phyloP scores from a whole-genome alignment of 2,113 vertebrate genomes.

The Elanoides forficatus region DNA sequence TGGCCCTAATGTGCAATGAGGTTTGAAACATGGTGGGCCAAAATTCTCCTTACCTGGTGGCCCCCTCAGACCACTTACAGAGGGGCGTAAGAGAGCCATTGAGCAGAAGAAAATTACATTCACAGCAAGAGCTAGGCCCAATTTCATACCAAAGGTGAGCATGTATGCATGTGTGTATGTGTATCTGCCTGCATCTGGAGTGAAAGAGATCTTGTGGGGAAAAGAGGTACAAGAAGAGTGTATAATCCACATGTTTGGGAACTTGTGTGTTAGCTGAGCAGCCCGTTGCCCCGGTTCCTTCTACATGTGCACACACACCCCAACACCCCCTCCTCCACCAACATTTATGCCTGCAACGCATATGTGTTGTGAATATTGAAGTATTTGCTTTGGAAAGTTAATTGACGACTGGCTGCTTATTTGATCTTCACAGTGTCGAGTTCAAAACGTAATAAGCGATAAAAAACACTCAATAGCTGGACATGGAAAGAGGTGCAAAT shows the following conservation, averaged over 20 bases:
- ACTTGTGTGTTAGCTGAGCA: neutral
- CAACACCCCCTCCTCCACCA: too few species aligned
- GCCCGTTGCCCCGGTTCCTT: neutral
- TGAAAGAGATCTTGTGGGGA: neutral
- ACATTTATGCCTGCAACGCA: constrained; percentile 7
- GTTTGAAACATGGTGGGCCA: constrained; percentile 31
- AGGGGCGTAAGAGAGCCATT: neutral
- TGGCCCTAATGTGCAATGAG: constrained; percentile 42
- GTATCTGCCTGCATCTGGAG: neutral
- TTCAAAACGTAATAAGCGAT: neutral
- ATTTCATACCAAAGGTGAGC: neutral
- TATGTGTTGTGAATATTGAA: constrained; percentile 32
- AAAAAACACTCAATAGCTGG: neutral
- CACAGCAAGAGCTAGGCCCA: neutral
- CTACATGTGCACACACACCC: neutral
- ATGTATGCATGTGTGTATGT: neutral
- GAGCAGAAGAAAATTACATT: neutral
- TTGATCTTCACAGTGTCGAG: constrained; percentile 12
- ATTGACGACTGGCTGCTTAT: constrained; percentile 29
- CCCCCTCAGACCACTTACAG: neutral
- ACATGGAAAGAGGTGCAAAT: constrained; percentile 9
- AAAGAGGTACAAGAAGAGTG: neutral
- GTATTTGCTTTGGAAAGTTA: constrained; percentile 23
- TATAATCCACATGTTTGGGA: neutral
- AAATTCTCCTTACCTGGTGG: constrained; percentile 41